Evolutionary conservation across 2,888 invertebrate genomes (phyloP).

Genomic region (Lamproptera curius): DNA sequence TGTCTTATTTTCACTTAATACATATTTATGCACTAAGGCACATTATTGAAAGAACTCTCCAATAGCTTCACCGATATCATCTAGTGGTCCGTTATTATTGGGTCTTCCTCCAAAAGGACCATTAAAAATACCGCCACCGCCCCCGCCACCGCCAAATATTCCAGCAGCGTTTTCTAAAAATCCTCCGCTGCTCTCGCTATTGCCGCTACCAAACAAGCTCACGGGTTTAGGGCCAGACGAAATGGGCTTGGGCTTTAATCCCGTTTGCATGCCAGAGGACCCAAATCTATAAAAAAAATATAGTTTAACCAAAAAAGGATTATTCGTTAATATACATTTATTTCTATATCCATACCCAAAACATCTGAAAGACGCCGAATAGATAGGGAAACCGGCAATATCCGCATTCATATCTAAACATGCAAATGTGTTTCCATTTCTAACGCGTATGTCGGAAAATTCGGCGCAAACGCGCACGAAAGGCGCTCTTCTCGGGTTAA

Average conservation of each 20-base stretch:
- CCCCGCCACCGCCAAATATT: slow-evolving; percentile 22
- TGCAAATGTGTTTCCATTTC: slow-evolving; percentile 87
- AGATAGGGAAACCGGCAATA: slow-evolving; percentile 77
- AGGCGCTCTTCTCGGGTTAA: slow-evolving; percentile 83
- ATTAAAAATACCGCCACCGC: slow-evolving; percentile 24
- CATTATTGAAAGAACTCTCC: slow-evolving; percentile 61
- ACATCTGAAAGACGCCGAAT: slow-evolving; percentile 75
- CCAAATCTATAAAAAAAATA: slow-evolving; percentile 52
- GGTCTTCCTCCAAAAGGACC: slow-evolving; percentile 32
- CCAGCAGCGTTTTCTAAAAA: slow-evolving; percentile 46
- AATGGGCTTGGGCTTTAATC: slow-evolving; percentile 63
- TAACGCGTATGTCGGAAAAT: slow-evolving; percentile 88
- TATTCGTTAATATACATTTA: too few species aligned
- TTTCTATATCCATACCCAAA: slow-evolving; percentile 51
- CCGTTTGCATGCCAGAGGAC: slow-evolving; percentile 62
- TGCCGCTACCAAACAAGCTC: slow-evolving; percentile 54
- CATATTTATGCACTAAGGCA: too few species aligned
- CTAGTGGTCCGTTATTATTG: slow-evolving; percentile 54
- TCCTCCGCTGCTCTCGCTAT: slow-evolving; percentile 44
- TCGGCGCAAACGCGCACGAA: slow-evolving; percentile 84
- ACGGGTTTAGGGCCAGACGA: slow-evolving; percentile 61
- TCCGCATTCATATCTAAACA: slow-evolving; percentile 87
- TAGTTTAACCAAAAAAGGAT: too few species aligned
- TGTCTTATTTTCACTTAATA: too few species aligned
- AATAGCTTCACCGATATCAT: slow-evolving; percentile 59